Evolutionary conservation across 1,140 invertebrate genomes (phyloP), one percentile per base, ranked within the genome.

Genomic region (Formica selysi): DNA sequence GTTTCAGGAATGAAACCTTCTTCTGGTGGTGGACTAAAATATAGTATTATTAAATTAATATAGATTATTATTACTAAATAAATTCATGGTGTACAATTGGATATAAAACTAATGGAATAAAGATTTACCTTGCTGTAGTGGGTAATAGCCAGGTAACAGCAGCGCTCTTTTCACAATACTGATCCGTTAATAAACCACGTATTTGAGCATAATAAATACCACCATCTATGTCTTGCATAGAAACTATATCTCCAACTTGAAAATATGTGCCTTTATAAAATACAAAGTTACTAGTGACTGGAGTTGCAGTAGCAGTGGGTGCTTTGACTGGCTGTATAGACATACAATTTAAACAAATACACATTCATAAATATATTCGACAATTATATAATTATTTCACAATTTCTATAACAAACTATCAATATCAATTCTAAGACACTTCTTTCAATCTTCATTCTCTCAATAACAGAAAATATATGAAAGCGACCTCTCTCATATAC

Each of bases 121-220:
- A 61, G 1, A 64, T 32, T 22, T 92, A 95, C 95, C 95, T 95
- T n/a, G 96, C 96, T 88, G 96, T 96, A 3, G 98, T 98, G 13
- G 98, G 98, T 59, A 99, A 95, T 2, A 99, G 95, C 98, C 98
- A 99, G 0, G 98, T 98, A n/a, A 99, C 96, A 8, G 98, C 97
- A 7, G 98, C 98, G 95, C 98, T 98, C 95, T 99, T 99, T 92
- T 99, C 98, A 92, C 98, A 98, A 95, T 98, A 99, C 92, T 98
- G 98, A 94, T 99, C 98, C 11, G 98, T 98, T 32, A 99, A 95
- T 74, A 99, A 96, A 1, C 98, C 98, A 88, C 97, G 96, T 48
- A 99, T 97, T 95, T 99, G 98, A 51, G 98, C 98, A 94, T 98
- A 99, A 95, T 97, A 99, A 65, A 97, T 96, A 68, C 96, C 97